phyloP scores from a whole-genome alignment of 1,140 invertebrate genomes.

The Zaprionus nigranus region DNA sequence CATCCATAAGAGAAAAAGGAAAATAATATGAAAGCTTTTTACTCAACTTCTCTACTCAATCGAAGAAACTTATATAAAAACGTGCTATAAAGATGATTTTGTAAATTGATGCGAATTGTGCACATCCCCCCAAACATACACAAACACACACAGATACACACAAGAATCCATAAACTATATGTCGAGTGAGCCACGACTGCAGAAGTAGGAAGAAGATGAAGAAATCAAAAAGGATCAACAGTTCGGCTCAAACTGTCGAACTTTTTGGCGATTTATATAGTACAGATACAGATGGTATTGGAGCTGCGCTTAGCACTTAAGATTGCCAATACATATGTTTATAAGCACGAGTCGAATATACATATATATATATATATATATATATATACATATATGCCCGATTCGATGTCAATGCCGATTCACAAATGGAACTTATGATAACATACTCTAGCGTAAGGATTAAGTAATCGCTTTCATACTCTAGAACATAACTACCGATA shows the following conservation, averaged over 20 bases:
- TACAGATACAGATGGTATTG: neutral
- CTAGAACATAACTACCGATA: neutral
- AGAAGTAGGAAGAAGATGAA: constrained; percentile 4
- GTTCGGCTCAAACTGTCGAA: constrained; percentile 1
- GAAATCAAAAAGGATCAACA: constrained; percentile 20
- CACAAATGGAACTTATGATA: constrained; percentile 34
- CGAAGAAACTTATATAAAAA: constrained; percentile 1
- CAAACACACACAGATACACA: neutral
- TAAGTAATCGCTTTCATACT: constrained; percentile 2
- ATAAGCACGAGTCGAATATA: constrained; percentile 8
- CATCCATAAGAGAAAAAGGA: constrained; percentile 37
- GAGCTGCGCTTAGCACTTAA: constrained; percentile 26
- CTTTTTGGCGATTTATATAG: constrained; percentile 2
- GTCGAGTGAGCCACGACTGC: constrained; percentile 41
- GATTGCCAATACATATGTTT: constrained; percentile 24
- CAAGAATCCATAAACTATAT: constrained; percentile 11
- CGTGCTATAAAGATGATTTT: constrained; percentile 12
- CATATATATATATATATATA: neutral
- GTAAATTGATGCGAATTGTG: constrained; percentile 28
- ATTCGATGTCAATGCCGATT: constrained; percentile 4
- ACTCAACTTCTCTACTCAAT: constrained; percentile 55
- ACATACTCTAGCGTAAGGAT: constrained; percentile 16
- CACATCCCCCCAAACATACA: neutral
- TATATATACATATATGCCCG: neutral
- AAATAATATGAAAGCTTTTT: constrained; percentile 53